Evolutionary conservation across 2,888 invertebrate genomes (phyloP).

Genomic region (Pammene aurita): DNA sequence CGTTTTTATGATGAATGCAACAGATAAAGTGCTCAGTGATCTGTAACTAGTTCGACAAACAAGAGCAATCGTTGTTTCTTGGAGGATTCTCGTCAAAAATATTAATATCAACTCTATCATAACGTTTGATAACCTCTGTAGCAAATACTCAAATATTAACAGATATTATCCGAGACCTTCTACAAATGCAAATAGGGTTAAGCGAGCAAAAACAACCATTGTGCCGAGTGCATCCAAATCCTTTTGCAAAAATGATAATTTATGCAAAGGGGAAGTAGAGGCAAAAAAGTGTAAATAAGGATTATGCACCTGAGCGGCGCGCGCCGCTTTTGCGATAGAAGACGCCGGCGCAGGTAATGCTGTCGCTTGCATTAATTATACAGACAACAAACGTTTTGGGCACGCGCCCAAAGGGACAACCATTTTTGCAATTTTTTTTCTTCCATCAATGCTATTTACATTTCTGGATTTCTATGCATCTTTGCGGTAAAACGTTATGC

Average conservation of each 20-base stretch:
- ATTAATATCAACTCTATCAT: background rate
- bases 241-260: slow-evolving; percentile 72
- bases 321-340: slow-evolving; percentile 65
- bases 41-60: slow-evolving; percentile 75
- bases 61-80: slow-evolving; percentile 59
- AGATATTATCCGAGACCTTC: background rate
- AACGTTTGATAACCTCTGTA: background rate
- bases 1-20: slow-evolving; percentile 62
- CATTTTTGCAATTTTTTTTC: slow-evolving; percentile 53
- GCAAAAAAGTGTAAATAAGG: slow-evolving; percentile 77
- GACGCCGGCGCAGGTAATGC: slow-evolving; percentile 61
- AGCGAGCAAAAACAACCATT: slow-evolving; percentile 15
- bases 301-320: slow-evolving; percentile 78
- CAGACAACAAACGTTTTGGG: slow-evolving; percentile 55
- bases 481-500: slow-evolving; percentile 34
- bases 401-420: slow-evolving; percentile 62
- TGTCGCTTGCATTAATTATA: slow-evolving; percentile 75
- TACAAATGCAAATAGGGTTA: slow-evolving; percentile 23
- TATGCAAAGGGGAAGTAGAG: slow-evolving; percentile 81
- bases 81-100: slow-evolving; percentile 47
- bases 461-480: slow-evolving; percentile 48
- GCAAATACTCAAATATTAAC: background rate
- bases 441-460: slow-evolving; percentile 55
- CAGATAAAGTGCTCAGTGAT: slow-evolving; percentile 74
- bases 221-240: slow-evolving; percentile 37